Percentiles rank a stretch among this genome's conserved stretches.
Evolutionary conservation across 2,888 invertebrate species (phyloP).

Genomic region (Mechanitis mazaeus): DNA sequence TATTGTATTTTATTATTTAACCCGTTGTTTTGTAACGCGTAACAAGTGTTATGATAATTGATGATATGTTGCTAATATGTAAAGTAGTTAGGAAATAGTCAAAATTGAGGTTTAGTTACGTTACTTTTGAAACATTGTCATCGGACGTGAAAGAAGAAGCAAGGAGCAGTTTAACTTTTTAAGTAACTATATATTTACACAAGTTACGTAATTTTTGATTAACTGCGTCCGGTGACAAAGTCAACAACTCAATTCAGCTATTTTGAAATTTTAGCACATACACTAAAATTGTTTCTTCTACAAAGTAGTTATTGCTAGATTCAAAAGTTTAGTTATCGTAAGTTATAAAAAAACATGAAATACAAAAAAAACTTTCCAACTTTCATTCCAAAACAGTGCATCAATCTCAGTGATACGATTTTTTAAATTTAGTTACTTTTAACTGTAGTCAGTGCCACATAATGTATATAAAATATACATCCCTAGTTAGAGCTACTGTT

Average conservation of each 20-base stretch:
- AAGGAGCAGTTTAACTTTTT: background rate
- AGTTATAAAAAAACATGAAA: conserved; percentile 2
- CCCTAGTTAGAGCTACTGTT: conserved; percentile 67
- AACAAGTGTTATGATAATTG: conserved; percentile 17
- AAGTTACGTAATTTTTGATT: background rate
- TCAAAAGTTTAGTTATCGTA: conserved; percentile 1
- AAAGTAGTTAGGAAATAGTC: conserved; percentile 30
- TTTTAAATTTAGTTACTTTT: conserved; percentile 31
- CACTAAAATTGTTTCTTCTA: background rate
- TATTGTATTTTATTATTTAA: conserved; percentile 18
- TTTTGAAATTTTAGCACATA: conserved; percentile 1
- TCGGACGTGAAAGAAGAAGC: conserved; percentile 7
- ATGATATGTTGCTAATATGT: conserved; percentile 25
- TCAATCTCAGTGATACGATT: conserved; percentile 10
- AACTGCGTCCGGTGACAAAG: background rate
- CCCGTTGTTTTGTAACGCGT: conserved; percentile 18
- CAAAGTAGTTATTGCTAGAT: conserved; percentile 4
- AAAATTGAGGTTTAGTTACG: conserved; percentile 30
- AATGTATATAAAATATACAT: conserved; percentile 63
- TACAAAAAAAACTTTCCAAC: background rate
- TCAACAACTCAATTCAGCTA: conserved; percentile 1
- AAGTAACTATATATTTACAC: background rate
- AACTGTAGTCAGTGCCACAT: conserved; percentile 68
- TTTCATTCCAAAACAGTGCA: conserved; percentile 3
- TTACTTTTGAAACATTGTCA: conserved; percentile 12